phyloP scores from a whole-genome alignment of 2,888 invertebrate species.

The Bhutanitis thaidina region DNA sequence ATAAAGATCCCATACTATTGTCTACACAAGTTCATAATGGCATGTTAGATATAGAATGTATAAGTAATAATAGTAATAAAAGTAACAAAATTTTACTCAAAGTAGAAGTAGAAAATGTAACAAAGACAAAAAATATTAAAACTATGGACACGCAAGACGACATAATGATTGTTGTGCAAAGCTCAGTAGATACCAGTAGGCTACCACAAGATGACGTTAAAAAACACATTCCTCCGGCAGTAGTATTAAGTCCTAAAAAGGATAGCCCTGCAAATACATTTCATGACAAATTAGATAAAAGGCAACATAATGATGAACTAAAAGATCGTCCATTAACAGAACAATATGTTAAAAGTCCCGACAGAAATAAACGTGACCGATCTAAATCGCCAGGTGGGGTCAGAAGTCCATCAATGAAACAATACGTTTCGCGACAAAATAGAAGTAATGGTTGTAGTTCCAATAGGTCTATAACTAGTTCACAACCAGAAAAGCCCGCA shows the following conservation, averaged over 20 bases:
- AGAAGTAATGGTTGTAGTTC: neutral
- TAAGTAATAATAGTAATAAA: slow-evolving; percentile 4
- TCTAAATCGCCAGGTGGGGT: neutral
- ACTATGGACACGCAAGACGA: slow-evolving; percentile 31
- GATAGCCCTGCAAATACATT: neutral
- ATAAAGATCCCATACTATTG: neutral
- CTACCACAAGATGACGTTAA: slow-evolving; percentile 24
- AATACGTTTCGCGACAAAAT: neutral
- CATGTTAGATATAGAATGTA: neutral
- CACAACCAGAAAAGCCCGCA: slow-evolving; percentile 32
- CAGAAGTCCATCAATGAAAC: neutral
- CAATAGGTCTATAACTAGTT: neutral
- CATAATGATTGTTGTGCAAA: slow-evolving; percentile 44
- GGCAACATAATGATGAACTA: neutral
- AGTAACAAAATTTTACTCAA: slow-evolving; percentile 34
- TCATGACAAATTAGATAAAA: neutral
- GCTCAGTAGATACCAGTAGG: slow-evolving; percentile 34
- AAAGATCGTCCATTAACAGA: neutral
- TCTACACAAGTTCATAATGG: neutral
- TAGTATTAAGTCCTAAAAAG: slow-evolving; percentile 44
- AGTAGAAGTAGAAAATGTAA: slow-evolving; percentile 46
- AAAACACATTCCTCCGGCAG: slow-evolving; percentile 33
- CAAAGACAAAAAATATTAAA: slow-evolving; percentile 34
- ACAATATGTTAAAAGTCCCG: neutral
- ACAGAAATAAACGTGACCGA: neutral